Evolutionary conservation across 1,140 invertebrate genomes (phyloP), one percentile per base, ranked within the genome.

Genomic region (Drosophila quadrilineata): DNA sequence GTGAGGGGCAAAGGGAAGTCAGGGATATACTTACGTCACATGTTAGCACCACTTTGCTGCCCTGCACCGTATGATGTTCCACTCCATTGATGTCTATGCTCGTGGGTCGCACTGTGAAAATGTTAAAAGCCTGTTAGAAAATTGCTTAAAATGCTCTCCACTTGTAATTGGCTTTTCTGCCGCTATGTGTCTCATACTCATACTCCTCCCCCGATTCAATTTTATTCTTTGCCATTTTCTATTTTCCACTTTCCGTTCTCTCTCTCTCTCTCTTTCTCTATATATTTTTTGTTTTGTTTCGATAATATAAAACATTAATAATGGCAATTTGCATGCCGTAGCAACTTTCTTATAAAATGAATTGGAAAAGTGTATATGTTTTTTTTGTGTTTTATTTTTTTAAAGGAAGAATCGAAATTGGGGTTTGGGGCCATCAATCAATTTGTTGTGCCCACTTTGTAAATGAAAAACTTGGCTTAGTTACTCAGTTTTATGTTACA

Each of bases 41-140:
- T 79, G 93, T 92, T 19, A 97, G 91, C 14, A 94, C 92, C 12
- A 97, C 94, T 64, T 93, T 93, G 6, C 93, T 94, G 14, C 95
- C 96, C 79, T 96, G 94, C 3, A 94, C 92, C 5, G 94, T 94
- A 74, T 96, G 94, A 50, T 92, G 92, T 9, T 94, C 93, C 12
- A 94, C 93, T 3, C 95, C 95, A 21, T 91, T 91, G 60, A 97
- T 91, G 60, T 93, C 91, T 86, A 96, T 94, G 72, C 92, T 93
- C 70, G 93, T 92, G 0, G 96, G 95, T 12, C 93, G 93, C 6
- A 97, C 95, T 93, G 31, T 92, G 91, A 49, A 68, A 54, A 38
- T 24, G 48, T 16, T 12, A 41, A 33, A 48, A 59, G 43, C 28
- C 43, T 49, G 56, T 85, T 70, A 87, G 82, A 91, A 75, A 72